phyloP scores from a whole-genome alignment of 2,113 vertebrate species.

The Atrichornis clamosus region DNA sequence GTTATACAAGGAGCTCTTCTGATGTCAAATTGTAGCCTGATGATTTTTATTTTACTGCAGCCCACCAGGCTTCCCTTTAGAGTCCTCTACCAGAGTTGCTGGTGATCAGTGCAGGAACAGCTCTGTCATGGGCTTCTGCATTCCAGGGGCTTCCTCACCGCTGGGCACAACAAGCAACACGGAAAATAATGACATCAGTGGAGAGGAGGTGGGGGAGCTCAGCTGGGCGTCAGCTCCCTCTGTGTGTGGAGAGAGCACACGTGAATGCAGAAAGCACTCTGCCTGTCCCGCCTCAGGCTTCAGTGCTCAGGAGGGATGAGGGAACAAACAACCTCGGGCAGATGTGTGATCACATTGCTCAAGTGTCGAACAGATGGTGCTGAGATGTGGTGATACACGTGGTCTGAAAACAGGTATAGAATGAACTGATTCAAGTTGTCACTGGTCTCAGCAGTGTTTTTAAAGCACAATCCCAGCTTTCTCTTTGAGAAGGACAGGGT shows the following conservation, averaged over 20 bases:
- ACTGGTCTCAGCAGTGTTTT: background rate
- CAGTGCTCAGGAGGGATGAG: background rate
- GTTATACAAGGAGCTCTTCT: background rate
- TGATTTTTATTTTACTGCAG: constrained; percentile 9
- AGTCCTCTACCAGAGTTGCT: background rate
- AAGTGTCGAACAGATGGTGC: background rate
- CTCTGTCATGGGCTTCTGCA: background rate
- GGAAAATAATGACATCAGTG: constrained; percentile 31
- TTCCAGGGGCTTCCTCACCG: background rate
- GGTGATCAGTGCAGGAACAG: background rate
- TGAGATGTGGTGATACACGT: background rate
- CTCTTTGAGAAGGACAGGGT: background rate
- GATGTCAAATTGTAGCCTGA: background rate
- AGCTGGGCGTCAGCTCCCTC: background rate
- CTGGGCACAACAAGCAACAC: background rate
- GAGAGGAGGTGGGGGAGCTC: background rate
- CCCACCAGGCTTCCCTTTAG: constrained; percentile 20
- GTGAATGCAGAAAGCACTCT: background rate
- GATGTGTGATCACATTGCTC: background rate
- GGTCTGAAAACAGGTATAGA: background rate
- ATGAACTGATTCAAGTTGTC: background rate
- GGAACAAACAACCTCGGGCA: background rate
- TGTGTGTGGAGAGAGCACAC: background rate
- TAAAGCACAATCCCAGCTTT: background rate
- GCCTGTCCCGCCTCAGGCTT: background rate